phyloP scores from a whole-genome alignment of 2,888 invertebrate genomes.

The Megalurothrips usitatus region DNA sequence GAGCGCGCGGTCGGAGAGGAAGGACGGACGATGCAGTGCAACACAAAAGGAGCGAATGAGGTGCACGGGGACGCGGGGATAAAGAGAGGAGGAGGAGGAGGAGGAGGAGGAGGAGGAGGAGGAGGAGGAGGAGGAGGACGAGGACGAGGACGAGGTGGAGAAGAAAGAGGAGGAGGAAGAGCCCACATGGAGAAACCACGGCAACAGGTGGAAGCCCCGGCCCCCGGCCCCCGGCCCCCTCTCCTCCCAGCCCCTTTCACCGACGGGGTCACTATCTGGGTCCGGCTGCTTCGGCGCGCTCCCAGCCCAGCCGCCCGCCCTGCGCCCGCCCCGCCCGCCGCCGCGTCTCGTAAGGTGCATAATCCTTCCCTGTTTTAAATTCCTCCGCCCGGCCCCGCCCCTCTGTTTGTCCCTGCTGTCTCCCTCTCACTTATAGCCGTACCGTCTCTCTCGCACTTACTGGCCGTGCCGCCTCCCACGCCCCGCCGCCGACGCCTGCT shows the following conservation, averaged over 20 bases:
- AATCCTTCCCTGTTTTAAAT: conserved; percentile 11
- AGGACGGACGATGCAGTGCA: not conserved
- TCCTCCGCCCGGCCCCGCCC: not conserved
- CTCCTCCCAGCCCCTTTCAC: not conserved
- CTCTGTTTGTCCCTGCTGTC: not conserved
- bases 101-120: not conserved
- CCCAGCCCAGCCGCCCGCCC: not conserved
- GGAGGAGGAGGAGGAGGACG: not conserved
- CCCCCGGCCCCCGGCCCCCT: not conserved
- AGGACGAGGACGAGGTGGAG: not conserved
- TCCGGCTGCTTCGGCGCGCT: not conserved
- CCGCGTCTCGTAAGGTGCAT: conserved; percentile 2
- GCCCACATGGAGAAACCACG: conserved; percentile 18
- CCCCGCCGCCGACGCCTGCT: not conserved
- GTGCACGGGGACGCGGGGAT: not conserved
- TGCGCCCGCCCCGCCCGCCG: not conserved
- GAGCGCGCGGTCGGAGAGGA: not conserved
- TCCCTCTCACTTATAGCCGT: not conserved
- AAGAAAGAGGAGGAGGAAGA: not conserved
- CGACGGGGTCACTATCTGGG: too few species aligned
- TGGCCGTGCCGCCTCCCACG: too few species aligned
- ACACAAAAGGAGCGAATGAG: too few species aligned
- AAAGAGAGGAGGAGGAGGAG: not conserved
- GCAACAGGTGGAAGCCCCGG: conserved; percentile 9
- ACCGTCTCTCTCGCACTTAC: not conserved